Evolutionary conservation across 2,888 invertebrate genomes (phyloP).

Genomic region (Phasia obesa): DNA sequence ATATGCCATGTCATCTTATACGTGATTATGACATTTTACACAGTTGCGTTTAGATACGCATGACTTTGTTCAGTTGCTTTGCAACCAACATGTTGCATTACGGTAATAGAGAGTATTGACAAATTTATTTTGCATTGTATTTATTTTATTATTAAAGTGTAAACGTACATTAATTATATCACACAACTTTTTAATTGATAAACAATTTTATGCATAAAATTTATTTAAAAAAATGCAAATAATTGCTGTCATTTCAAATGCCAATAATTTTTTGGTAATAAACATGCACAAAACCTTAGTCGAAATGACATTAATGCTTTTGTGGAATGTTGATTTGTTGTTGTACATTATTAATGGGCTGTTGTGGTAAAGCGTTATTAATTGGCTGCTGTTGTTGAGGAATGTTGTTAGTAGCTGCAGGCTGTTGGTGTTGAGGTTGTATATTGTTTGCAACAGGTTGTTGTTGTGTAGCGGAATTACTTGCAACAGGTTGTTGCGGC

Average conservation of each 20-base stretch:
- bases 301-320: not conserved
- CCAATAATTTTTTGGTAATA: not conserved
- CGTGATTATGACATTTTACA: too few relatives aligned
- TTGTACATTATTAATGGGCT: constrained; percentile 58
- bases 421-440: constrained; percentile 43
- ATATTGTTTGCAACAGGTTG: constrained; percentile 67
- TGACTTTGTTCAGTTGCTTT: too few relatives aligned
- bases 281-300: not conserved
- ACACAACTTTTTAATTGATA: constrained; percentile 6
- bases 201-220: not conserved
- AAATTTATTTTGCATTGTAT: too few relatives aligned
- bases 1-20: too few relatives aligned
- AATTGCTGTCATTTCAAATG: not conserved
- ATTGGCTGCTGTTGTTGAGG: constrained; percentile 34
- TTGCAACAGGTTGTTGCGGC: constrained; percentile 29
- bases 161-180: too few relatives aligned
- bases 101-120: too few relatives aligned
- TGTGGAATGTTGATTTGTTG: not conserved
- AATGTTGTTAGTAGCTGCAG: constrained; percentile 59
- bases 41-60: too few relatives aligned
- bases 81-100: too few relatives aligned
- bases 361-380: constrained; percentile 52
- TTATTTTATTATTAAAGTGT: too few relatives aligned
- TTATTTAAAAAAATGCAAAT: constrained; percentile 2
- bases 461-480: constrained; percentile 66